Percentiles rank a stretch among this genome's conserved stretches.
These are phyloP conservation scores for Trichechus manatus DNA, from an alignment of 2,113 vertebrate genomes.

Conservation along the genomic window DNA sequence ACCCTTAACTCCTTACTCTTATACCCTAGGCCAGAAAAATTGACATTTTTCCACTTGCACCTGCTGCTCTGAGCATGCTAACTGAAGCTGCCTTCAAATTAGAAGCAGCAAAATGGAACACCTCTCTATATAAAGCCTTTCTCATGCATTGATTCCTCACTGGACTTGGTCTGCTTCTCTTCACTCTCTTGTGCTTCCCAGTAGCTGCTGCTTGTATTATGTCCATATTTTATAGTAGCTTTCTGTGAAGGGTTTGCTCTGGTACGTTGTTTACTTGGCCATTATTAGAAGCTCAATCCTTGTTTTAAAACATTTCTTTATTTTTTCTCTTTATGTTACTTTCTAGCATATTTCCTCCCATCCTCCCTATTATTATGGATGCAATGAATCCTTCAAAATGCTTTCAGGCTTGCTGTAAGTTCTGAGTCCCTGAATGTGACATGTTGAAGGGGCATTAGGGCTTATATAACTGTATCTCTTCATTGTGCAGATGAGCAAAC, in stretches of 20 bases:
- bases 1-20: background rate
- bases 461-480: background rate
- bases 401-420: conserved; percentile 2
- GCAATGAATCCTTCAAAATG: background rate
- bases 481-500: conserved; percentile 5
- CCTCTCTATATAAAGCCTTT: fast-evolving
- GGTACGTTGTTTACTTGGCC: background rate
- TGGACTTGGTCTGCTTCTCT: background rate
- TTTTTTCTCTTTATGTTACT: background rate
- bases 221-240: background rate
- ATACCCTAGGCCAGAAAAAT: background rate
- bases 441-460: background rate
- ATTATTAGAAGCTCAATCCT: background rate
- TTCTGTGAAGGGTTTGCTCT: background rate
- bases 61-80: background rate
- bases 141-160: fast-evolving
- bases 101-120: background rate
- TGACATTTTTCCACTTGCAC: background rate
- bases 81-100: background rate
- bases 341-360: background rate
- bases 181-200: background rate
- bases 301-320: background rate
- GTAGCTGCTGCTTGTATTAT: background rate
- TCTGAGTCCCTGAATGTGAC: background rate
- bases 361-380: background rate